Evolutionary conservation across 2,888 invertebrate genomes (phyloP), one percentile per base, ranked within the genome.

Genomic region (Tiliacea citrago): DNA sequence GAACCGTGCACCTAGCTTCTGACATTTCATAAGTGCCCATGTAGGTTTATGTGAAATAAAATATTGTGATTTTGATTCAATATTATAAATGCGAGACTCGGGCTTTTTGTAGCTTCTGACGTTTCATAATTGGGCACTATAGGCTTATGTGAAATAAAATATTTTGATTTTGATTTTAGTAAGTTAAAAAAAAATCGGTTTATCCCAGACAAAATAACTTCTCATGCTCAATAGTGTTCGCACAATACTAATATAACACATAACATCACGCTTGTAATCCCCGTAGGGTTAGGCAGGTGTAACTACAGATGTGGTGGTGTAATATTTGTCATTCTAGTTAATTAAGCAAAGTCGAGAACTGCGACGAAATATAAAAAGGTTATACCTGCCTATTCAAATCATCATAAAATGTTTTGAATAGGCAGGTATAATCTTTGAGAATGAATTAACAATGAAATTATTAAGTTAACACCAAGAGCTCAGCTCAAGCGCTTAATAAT

Each of bases 401-500:
- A n/a, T n/a, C n/a, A n/a, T n/a, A n/a, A n/a, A 1, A 53, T 42
- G 24, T 55, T 45, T 65, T n/a, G 5, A 9, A 9, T 29, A 63
- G 3, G 12, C 29, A n/a, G 7, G 39, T 24, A 24, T 16, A 39
- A 62, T 35, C 4, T 49, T 42, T 49, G 2, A 35, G 6, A 73
- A 57, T 21, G 1, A 65, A 49, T 42, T 5, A 49, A 49, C 16
- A 47, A 49, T 67, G 0, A 53, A 65, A 45, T 74, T 60, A 73
- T n/a, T n/a, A 73, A 62, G 9, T 49, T 63, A 62, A 67, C 60
- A 53, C 53, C 24, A 5, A 51, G 24, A 57, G 10, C 12, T 18
- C 51, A 24, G 42, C 35, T 45, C 6, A 63, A 35, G 58, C 1
- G 53, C 61, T 75, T 12, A 53, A 3, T 55, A 29, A n/a, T n/a